Evolutionary conservation across 2,113 vertebrate genomes (phyloP), one percentile per base, ranked within the genome.

Genomic region (Naja naja): DNA sequence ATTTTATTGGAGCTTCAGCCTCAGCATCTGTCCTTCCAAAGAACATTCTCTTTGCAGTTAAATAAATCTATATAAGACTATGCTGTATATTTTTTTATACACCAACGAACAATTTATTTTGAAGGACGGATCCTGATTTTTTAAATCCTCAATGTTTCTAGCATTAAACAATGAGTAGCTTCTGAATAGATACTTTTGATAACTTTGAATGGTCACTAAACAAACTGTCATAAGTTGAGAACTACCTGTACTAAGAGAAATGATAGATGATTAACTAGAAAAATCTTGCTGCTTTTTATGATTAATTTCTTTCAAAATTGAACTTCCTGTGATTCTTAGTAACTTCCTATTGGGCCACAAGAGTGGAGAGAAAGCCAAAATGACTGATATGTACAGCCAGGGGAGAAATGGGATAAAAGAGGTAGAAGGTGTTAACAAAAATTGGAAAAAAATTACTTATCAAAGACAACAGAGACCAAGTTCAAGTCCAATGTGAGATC

Each of bases 271-370:
- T 94, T 34, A 94, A 92, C 92, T 53, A 92, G 39, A 95, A 60
- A 58, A 94, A 43, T 25, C 93, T 93, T 91, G 90, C 89, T 95
- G 56, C 92, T 89, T 86, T 89, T 96, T 94, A 89, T 3, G 85
- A 30, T 27, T 81, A 89, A 95, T 93, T 91, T 89, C 90, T 93
- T 93, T 93, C 91, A 94, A 93, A 91, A 89, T 64, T 96, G 94
- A 94, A 92, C 95, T 96, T 97, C 95, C 85, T 89, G 16, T 93
- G 92, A 95, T 88, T 92, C 89, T 93, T 94, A 87, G 85, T 92
- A 91, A 96, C 95, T 96, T 97, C 88, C 54, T 55, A 93, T 89
- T 95, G 93, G 91, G 89, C 92, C 94, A 92, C 39, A 53, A 53
- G 90, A 95, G 30, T n/a, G 14, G 11, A 4, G n/a, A 18, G 11